Conservation (phyloP, 2,797 vertebrate genomes). For the Brachymystax lenok region DNA sequence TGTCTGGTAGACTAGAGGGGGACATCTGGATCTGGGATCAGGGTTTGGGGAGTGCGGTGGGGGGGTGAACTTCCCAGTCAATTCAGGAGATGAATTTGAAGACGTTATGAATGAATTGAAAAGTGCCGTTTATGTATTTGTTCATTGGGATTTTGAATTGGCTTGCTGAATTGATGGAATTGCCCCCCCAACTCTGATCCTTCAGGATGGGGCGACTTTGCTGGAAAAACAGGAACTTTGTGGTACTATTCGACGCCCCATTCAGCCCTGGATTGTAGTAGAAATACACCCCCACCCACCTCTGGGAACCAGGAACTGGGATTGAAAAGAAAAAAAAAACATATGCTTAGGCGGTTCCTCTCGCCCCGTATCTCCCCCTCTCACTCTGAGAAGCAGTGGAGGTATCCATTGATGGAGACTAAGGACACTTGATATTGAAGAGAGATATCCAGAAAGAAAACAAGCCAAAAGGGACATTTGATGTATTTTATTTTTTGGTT, state of each 20-base stretch:
- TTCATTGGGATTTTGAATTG: slow-evolving; percentile 49
- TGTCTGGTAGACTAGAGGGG: slow-evolving; percentile 83
- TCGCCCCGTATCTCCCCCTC: slow-evolving; percentile 46
- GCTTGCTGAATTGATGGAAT: slow-evolving; percentile 14
- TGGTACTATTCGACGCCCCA: slow-evolving; percentile 29
- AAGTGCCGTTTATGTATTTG: slow-evolving; percentile 34
- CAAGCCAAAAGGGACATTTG: slow-evolving; percentile 61
- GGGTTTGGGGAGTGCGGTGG: slow-evolving; percentile 24
- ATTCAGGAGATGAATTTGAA: slow-evolving; percentile 59
- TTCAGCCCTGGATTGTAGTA: background rate
- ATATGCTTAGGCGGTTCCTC: slow-evolving; percentile 17
- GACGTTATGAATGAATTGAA: slow-evolving; percentile 19
- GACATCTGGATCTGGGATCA: slow-evolving; percentile 32
- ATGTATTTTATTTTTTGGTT: slow-evolving; percentile 33
- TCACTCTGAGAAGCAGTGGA: slow-evolving; percentile 39
- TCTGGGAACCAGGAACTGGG: slow-evolving; percentile 56
- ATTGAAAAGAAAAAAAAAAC: slow-evolving; percentile 17
- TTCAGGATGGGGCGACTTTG: slow-evolving; percentile 29
- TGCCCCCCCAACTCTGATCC: background rate
- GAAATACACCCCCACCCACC: slow-evolving; percentile 53
- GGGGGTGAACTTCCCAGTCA: slow-evolving; percentile 8
- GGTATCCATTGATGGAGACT: slow-evolving; percentile 38
- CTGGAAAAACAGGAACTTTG: slow-evolving; percentile 24
- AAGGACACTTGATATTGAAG: slow-evolving; percentile 29
- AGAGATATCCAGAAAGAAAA: slow-evolving; percentile 45